Conservation (phyloP, 2,888 invertebrate species). For the Heliconius erato region DNA sequence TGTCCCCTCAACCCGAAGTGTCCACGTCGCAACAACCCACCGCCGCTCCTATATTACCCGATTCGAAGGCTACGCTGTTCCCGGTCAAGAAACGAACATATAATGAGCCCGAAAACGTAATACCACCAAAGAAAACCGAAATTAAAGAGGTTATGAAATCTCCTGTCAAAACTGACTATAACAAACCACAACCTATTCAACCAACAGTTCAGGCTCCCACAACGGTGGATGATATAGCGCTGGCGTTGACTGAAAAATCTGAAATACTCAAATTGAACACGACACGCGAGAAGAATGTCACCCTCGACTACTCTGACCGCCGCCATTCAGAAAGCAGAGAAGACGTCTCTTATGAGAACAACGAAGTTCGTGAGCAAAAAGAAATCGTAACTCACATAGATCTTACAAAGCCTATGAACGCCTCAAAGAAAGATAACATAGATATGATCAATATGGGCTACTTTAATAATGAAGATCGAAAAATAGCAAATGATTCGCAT, state of each 20-base stretch:
- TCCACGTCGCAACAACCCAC: slow-evolving; percentile 50
- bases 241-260: slow-evolving; percentile 77
- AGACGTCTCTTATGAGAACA: slow-evolving; percentile 58
- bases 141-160: slow-evolving; percentile 58
- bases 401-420: slow-evolving; percentile 61
- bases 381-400: slow-evolving; percentile 58
- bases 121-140: slow-evolving; percentile 68
- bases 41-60: slow-evolving; percentile 62
- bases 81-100: slow-evolving; percentile 88
- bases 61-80: slow-evolving; percentile 79
- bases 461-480: slow-evolving; percentile 74
- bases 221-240: slow-evolving; percentile 77
- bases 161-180: slow-evolving; percentile 67
- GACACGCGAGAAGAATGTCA: slow-evolving; percentile 66
- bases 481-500: slow-evolving; percentile 63
- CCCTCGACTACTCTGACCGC: slow-evolving; percentile 60
- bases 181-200: slow-evolving; percentile 59
- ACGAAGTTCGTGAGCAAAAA: slow-evolving; percentile 59
- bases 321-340: slow-evolving; percentile 62
- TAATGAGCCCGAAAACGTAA: slow-evolving; percentile 78
- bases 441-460: slow-evolving; percentile 85
- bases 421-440: slow-evolving; percentile 72
- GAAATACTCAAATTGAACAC: slow-evolving; percentile 71
- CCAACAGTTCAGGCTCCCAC: slow-evolving; percentile 60
- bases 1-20: slow-evolving; percentile 64